Evolutionary conservation across 2,113 vertebrate genomes (phyloP), one percentile per base, ranked within the genome.

Genomic region (Fukomys damarensis): DNA sequence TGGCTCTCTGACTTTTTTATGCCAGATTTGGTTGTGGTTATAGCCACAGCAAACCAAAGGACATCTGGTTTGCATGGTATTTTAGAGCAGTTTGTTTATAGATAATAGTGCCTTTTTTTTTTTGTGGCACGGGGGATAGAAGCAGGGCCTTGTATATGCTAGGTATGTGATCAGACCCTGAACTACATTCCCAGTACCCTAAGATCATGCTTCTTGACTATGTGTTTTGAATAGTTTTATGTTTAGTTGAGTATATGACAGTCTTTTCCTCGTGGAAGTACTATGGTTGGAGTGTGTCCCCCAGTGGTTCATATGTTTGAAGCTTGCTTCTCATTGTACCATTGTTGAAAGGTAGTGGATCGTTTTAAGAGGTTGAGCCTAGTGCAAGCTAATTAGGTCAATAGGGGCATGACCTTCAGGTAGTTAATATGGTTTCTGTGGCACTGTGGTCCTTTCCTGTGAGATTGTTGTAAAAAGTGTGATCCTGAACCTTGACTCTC

Each of bases 41-140:
- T 61, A 72, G 65, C 8, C 74, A 74, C 13, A 38, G 61, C 41
- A 81, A 92, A 49, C 24, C 46, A 66, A 72, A 70, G n/a, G 26
- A n/a, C 80, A 43, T 24, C 46, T 82, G 8, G 16, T 91, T 28
- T 77, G 52, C 10, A 46, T 1, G 4, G 68, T 83, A 30, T 88
- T 82, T 88, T 83, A 88, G 28, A 88, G 52, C 58, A 84, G 35
- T 84, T 94, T 94, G 26, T 68, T 77, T 80, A 89, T 79, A 84
- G 83, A 89, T 20, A 35, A 79, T n/a, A 32, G 41, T 79, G 38
- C 8, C 22, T 63, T 41, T n/a, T 20, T 10, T 72, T 41, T 74
- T 43, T 74, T 43, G 70, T 26, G 24, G 41, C n/a, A 74, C 70
- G 43, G 12, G 24, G 11, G 38, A 26, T 26, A 14, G 41, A 43